Evolutionary conservation across 2,113 vertebrate species (phyloP).

Genomic region (Capreolus pygargus): DNA sequence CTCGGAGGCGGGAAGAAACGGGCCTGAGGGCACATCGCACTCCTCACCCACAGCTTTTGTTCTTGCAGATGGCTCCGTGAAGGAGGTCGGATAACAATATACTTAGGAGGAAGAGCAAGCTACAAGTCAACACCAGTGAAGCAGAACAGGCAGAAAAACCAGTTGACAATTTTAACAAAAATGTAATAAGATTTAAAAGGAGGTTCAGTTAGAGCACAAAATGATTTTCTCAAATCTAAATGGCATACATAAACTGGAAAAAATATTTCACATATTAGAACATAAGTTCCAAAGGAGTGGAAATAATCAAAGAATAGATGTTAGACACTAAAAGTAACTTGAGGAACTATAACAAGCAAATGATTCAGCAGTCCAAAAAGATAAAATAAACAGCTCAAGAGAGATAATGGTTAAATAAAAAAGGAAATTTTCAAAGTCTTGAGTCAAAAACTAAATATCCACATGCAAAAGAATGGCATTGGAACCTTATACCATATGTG

Average conservation of each 20-base stretch:
- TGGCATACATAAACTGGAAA: neutral
- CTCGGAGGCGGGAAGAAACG: no score
- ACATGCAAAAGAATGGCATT: neutral
- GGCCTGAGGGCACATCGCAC: no score
- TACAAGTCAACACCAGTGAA: neutral
- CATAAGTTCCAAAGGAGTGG: neutral
- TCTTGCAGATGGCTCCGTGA: no score
- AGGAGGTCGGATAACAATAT: no score
- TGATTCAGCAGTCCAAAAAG: neutral
- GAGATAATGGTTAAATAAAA: neutral
- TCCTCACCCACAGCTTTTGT: no score
- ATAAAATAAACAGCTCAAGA: neutral
- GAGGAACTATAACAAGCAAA: neutral
- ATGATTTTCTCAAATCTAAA: neutral
- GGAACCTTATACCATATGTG: neutral
- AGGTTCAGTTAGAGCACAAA: neutral
- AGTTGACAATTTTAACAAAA: neutral
- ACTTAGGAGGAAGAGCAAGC: no score
- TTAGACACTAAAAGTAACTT: neutral
- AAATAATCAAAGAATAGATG: neutral
- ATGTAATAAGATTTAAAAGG: neutral
- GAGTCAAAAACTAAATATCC: neutral
- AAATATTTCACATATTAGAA: neutral
- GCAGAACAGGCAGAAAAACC: neutral
- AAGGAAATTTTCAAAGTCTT: neutral